Evolutionary conservation across 2,113 vertebrate species (phyloP), one percentile per base, ranked within the genome.

Genomic region (Hemicordylus capensis): DNA sequence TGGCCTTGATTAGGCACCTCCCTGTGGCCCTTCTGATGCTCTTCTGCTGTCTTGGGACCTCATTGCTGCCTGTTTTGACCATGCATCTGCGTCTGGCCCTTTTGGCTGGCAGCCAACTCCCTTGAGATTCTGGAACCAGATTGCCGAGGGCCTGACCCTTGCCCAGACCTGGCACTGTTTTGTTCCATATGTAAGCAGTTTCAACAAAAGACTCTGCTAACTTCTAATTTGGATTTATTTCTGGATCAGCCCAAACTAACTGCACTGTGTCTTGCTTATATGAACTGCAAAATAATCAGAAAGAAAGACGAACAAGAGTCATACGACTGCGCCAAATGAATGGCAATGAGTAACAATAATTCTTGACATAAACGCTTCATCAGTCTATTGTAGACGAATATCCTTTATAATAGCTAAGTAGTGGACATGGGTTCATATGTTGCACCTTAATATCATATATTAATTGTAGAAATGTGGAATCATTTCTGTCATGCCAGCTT

Each of bases 291-390:
- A 0, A 0, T 44, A 58, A 12, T n/a, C 80, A 83, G 77, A 10
- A 34, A 51, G 8, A 44, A 9, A 8, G 67, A 6, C 3, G 78
- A 56, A 81, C 44, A 31, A n/a, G n/a, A n/a, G 76, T 28, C 9
- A 12, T 10, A 44, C 42, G 56, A 84, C 54, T 76, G 5, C 80
- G 76, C 31, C 0, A 0, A 39, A 76, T 79, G 20, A 1, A 67
- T 76, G n/a, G n/a, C 48, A 51, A 51, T 51, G 48, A n/a, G n/a
- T n/a, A 4, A n/a, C 31, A 80, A 72, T 66, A 37, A 48, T 39
- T 1, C 1, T 28, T 58, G 7, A 76, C 39, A 76, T 81, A 73
- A 59, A 1, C 8, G 19, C 2, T 64, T 1, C 0, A 1, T 0
- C 14, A 61, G 28, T 76, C 34, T 85, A 46, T n/a, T 8, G 8